phyloP scores from a whole-genome alignment of 2,797 vertebrate species.

The Micrastur ruficollis region DNA sequence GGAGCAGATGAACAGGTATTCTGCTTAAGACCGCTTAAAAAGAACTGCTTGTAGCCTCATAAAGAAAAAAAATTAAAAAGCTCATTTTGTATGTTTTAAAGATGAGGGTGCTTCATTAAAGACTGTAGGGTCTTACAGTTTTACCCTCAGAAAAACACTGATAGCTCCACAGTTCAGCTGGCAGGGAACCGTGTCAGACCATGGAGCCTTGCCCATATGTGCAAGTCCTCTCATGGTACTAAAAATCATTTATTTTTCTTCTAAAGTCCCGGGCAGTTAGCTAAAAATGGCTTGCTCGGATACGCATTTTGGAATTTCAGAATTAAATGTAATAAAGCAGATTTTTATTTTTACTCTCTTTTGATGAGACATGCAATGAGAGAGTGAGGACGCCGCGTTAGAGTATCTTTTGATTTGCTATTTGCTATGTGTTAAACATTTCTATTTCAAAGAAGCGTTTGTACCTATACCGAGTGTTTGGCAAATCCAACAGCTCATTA shows the following conservation, averaged over 20 bases:
- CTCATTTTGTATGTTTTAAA: not conserved
- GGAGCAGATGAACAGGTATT: not conserved
- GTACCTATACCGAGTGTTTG: not conserved
- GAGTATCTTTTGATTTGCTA: slow-evolving; percentile 41
- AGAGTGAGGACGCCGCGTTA: not conserved
- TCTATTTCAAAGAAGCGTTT: slow-evolving; percentile 42
- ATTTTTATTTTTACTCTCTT: not conserved
- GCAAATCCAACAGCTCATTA: slow-evolving; percentile 58
- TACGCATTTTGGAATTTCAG: not conserved
- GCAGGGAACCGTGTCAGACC: not conserved
- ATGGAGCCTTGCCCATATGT: not conserved
- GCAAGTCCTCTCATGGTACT: not conserved
- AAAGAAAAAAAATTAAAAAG: not conserved
- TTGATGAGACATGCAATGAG: not conserved
- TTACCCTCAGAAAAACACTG: not conserved
- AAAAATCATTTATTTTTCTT: not conserved
- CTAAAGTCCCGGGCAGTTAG: not conserved
- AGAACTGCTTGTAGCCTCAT: not conserved
- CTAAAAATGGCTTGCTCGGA: not conserved
- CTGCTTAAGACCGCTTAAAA: not conserved
- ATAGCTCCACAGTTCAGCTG: not conserved
- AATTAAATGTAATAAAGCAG: not conserved
- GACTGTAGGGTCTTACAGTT: not conserved
- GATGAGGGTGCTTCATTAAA: not conserved
- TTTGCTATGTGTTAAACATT: slow-evolving; percentile 50